Conservation (phyloP, 2,888 invertebrate species). For the Esperia sulphurella region DNA sequence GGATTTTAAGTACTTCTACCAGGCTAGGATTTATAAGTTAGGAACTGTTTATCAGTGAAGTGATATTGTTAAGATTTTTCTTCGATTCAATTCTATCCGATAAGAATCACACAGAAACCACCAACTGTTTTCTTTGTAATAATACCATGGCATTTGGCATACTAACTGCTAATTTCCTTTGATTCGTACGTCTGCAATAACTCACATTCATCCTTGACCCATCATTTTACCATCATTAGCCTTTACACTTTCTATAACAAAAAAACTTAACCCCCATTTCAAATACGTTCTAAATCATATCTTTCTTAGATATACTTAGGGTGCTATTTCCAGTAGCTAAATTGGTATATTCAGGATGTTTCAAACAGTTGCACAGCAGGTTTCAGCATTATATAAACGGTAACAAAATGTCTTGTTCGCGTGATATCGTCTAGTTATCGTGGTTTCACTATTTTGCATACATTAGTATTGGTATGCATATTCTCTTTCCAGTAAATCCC, state of each 20-base stretch:
- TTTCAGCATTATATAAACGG: conserved; percentile 62
- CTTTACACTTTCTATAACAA: conserved; percentile 17
- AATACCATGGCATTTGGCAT: conserved; percentile 18
- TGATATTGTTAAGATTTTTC: too few species aligned
- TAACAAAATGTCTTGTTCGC: conserved; percentile 74
- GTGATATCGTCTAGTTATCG: conserved; percentile 67
- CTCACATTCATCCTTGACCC: conserved; percentile 62
- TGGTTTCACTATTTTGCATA: conserved; percentile 72
- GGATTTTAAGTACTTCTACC: too few species aligned
- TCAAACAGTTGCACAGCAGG: conserved; percentile 23
- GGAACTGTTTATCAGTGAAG: too few species aligned
- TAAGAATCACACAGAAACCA: neutral
- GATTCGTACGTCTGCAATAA: conserved; percentile 35
- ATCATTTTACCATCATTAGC: conserved; percentile 62
- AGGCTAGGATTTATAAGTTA: too few species aligned
- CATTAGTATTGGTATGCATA: conserved; percentile 56
- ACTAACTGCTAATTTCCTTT: conserved; percentile 45
- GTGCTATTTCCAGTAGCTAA: conserved; percentile 17
- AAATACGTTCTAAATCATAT: conserved; percentile 22
- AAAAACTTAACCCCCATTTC: neutral
- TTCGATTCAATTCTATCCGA: neutral
- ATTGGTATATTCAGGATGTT: conserved; percentile 28
- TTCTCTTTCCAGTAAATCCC: conserved; percentile 38
- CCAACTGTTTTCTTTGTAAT: neutral
- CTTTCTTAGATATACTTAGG: conserved; percentile 21